These are phyloP conservation scores for Pyrrhia umbra DNA, from an alignment of 2,888 invertebrate species.

Conservation along the genomic window DNA sequence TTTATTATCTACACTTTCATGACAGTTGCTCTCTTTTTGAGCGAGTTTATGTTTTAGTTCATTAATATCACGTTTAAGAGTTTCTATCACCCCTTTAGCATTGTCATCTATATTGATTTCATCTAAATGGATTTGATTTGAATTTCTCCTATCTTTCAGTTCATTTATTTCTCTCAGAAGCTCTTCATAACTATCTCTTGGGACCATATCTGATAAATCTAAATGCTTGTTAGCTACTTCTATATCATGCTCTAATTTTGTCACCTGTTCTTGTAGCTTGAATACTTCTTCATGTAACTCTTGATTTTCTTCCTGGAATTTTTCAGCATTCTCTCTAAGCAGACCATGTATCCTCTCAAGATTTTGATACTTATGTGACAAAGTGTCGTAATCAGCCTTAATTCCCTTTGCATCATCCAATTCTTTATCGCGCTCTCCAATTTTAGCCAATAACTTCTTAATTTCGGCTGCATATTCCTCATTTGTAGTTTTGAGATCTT, in stretches of 20 bases:
- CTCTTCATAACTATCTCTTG: slow-evolving; percentile 81
- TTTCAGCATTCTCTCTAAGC: slow-evolving; percentile 86
- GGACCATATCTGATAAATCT: slow-evolving; percentile 75
- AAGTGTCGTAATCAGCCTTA: slow-evolving; percentile 80
- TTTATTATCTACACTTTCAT: slow-evolving; percentile 71
- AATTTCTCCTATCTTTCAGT: slow-evolving; percentile 76
- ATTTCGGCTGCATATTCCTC: slow-evolving; percentile 85
- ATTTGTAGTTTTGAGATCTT: slow-evolving; percentile 84
- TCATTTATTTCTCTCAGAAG: slow-evolving; percentile 79
- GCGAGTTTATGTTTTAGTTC: slow-evolving; percentile 82
- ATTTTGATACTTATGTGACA: slow-evolving; percentile 86
- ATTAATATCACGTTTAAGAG: slow-evolving; percentile 84
- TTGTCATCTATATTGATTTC: slow-evolving; percentile 88
- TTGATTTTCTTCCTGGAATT: slow-evolving; percentile 89
- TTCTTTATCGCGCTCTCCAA: slow-evolving; percentile 85
- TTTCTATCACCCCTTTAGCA: slow-evolving; percentile 87
- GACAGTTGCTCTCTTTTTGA: slow-evolving; percentile 70
- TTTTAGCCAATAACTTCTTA: slow-evolving; percentile 79
- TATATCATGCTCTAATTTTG: slow-evolving; percentile 85
- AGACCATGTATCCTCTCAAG: slow-evolving; percentile 84
- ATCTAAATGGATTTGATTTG: slow-evolving; percentile 78
- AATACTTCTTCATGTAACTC: slow-evolving; percentile 88
- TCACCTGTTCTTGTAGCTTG: slow-evolving; percentile 85
- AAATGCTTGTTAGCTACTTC: slow-evolving; percentile 77
- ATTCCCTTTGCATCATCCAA: slow-evolving; percentile 70